Base-by-base conservation (phyloP, 2,888 invertebrate species). In the Carabus problematicus region DNA sequence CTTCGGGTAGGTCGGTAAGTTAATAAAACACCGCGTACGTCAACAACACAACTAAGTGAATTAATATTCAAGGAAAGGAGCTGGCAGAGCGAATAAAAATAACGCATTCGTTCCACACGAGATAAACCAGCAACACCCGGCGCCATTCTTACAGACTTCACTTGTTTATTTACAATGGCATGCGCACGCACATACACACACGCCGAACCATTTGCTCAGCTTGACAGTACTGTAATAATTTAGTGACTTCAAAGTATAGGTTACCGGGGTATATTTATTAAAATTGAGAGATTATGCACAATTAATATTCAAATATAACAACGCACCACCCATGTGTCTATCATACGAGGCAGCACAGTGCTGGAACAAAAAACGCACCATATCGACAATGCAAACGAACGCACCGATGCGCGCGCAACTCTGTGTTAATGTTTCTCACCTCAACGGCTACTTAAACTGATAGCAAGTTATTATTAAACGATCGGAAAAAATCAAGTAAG, bases 61-160 rank as follows among this genome's bases (percentile, higher is more conserved):
- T 64, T 64, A 64, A 64, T 54, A 64, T 64, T 52, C 64, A 56
- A 64, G 56, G 43, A 47, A 42, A 64, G 45, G 29, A 64, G 14
- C 39, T 12, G n/a, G 39, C 56, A 19, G 40, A 64, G 52, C 16
- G 40, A 2, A 43, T 45, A 64, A 64, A 64, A 64, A 43, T 56
- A 45, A 18, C 43, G 56, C 29, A 64, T 64, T 64, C 64, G 56
- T 64, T 64, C 64, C 56, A 64, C 56, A 29, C 47, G 42, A 45
- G 12, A 64, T 64, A 58, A 29, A 43, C 54, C 56, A 29, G 11
- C 59, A 56, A 19, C 64, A 40, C n/a, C 40, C 55, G 64, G 64
- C 64, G 64, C 64, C 64, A 55, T 52, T 45, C 54, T 40, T 40
- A 52, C 19, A 29, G 56, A n/a, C 19, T 52, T 9, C 16, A 9